Evolutionary conservation across 2,888 invertebrate genomes (phyloP), one percentile per base, ranked within the genome.

Genomic region (Drosophila meridionalis): DNA sequence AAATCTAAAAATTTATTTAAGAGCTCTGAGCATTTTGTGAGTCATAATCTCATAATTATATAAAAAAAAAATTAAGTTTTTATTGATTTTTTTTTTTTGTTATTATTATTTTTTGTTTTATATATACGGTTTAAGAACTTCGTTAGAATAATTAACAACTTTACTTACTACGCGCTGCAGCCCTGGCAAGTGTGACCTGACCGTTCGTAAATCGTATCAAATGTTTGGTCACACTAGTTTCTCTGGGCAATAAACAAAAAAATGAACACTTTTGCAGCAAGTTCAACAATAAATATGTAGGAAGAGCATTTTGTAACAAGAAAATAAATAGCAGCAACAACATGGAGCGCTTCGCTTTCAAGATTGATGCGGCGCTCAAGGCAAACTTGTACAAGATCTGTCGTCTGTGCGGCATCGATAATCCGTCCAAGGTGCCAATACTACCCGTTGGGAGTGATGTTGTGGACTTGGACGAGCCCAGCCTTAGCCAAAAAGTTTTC

Each of bases 321-420:
- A 42, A 63, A 59, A n/a, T 9, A 45, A 58, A 26, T 32, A 14
- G 6, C 38, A 12, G 28, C 14, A 38, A 53, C 74, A 81, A 61
- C 43, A 92, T 92, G 92, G 92, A 92, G 75, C 90, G 92, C 66
- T 93, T 93, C 82, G 92, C 93, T 59, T 91, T 93, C 62, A 93
- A 92, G 85, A 92, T 93, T 74, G 92, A 93, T 81, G 91, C 92
- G 69, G 91, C 89, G 63, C 88, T 92, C 5, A 90, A 86, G 76
- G 91, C 91, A 65, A 92, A 92, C 85, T 87, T 93, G 58, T 92
- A 91, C 80, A 93, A 92, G 84, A 93, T 93, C 53, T 93, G 93
- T 78, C 92, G 93, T 20, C 83, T 93, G 36, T 93, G 93, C 78
- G 93, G 93, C 53, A 93, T 93, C 50, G 93, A 93, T 80, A 92